Conservation (phyloP, 1,140 invertebrate genomes). For the Hypsibius dujardini region DNA sequence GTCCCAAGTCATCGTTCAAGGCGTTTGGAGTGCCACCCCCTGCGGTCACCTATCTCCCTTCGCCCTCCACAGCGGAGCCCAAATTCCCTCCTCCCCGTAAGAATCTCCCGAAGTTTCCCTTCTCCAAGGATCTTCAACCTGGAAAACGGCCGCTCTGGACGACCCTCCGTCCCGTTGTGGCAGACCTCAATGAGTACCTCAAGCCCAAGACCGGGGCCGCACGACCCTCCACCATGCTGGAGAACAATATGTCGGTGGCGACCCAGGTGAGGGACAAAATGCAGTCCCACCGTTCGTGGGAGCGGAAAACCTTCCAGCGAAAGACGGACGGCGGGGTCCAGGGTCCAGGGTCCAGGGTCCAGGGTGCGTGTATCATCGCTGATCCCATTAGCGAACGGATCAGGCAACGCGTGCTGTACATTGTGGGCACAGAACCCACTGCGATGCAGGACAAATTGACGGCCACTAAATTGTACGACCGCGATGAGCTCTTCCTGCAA, state of each 20-base stretch:
- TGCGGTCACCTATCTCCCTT: background rate
- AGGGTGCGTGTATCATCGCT: background rate
- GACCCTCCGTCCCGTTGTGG: conserved; percentile 7
- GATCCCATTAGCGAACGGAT: background rate
- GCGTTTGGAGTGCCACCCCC: conserved; percentile 3
- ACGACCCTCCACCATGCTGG: background rate
- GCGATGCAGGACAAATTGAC: conserved; percentile 12
- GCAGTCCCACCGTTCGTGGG: background rate
- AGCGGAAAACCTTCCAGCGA: background rate
- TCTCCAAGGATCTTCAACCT: background rate
- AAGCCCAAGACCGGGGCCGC: background rate
- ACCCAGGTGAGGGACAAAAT: background rate
- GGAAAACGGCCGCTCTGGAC: background rate
- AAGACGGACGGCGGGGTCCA: background rate
- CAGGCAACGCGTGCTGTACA: background rate
- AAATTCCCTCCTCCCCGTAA: background rate
- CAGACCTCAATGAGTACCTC: conserved; percentile 1
- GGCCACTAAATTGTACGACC: background rate
- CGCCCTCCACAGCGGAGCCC: background rate
- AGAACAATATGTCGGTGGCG: background rate
- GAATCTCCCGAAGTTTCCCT: background rate
- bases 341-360: background rate
- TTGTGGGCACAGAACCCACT: conserved; percentile 10
- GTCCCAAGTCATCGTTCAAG: background rate
- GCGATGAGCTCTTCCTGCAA: conserved; percentile 13